These are phyloP conservation scores for Aporophyla lueneburgensis DNA, from an alignment of 2,888 invertebrate species.

Conservation along the genomic window DNA sequence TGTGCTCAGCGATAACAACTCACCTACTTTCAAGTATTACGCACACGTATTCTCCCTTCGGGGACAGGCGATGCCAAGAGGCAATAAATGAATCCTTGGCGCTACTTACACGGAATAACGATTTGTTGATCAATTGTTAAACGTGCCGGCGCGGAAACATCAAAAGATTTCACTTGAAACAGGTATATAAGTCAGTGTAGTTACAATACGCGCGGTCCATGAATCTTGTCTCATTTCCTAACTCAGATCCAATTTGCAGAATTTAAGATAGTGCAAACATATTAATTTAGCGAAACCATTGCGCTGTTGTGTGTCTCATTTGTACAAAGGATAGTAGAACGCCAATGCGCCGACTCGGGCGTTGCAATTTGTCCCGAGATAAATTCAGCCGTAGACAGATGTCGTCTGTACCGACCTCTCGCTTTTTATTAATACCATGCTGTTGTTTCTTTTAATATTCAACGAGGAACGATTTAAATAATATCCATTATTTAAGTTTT, in stretches of 20 bases:
- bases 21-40: conserved; percentile 39
- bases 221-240: conserved; percentile 54
- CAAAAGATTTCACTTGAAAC: conserved; percentile 33
- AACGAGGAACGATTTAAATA: conserved; percentile 32
- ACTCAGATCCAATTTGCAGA: conserved; percentile 62
- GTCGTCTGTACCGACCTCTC: conserved; percentile 81
- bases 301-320: conserved; percentile 84
- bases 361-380: conserved; percentile 88
- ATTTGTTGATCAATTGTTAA: conserved; percentile 56
- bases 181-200: conserved; percentile 18
- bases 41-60: conserved; percentile 35
- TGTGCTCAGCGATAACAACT: conserved; percentile 2
- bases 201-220: conserved; percentile 32
- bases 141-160: conserved; percentile 38
- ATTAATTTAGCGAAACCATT: conserved; percentile 84
- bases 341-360: conserved; percentile 71
- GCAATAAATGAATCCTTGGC: conserved; percentile 45
- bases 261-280: conserved; percentile 76
- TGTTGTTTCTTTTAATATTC: conserved; percentile 58
- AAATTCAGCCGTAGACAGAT: conserved; percentile 87
- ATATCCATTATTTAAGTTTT: neutral
- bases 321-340: conserved; percentile 79
- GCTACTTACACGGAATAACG: conserved; percentile 33
- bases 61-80: conserved; percentile 30
- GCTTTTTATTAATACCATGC: conserved; percentile 70